Evolutionary conservation across 2,113 vertebrate species (phyloP).

Genomic region (Rhagologus leucostigma): DNA sequence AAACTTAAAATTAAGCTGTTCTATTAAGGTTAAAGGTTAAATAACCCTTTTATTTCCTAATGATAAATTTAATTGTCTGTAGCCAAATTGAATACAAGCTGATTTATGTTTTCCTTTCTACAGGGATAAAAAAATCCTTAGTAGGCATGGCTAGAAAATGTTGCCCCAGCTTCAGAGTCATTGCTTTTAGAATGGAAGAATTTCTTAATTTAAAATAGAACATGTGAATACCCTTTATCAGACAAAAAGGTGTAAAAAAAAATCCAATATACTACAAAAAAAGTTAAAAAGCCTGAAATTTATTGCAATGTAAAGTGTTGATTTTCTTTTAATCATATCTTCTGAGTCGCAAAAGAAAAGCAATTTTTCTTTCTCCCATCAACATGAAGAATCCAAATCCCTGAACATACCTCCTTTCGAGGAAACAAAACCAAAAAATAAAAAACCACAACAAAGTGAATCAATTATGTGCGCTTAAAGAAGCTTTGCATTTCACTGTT

Average conservation of each 20-base stretch:
- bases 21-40: slow-evolving; percentile 52
- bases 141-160: background rate
- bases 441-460: background rate
- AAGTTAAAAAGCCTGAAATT: background rate
- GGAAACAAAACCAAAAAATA: background rate
- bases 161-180: background rate
- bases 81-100: background rate
- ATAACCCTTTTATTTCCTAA: slow-evolving; percentile 58
- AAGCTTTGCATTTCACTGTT: background rate
- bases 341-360: background rate
- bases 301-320: background rate
- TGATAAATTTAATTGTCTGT: slow-evolving; percentile 59
- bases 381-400: background rate
- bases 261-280: background rate
- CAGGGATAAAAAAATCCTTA: background rate
- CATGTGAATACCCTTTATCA: background rate
- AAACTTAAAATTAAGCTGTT: slow-evolving; percentile 58
- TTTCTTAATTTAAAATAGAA: background rate
- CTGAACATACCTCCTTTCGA: background rate
- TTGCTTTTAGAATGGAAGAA: background rate
- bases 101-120: background rate
- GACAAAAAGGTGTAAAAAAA: background rate
- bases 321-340: background rate
- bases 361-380: background rate
- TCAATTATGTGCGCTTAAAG: background rate